Conservation (phyloP, 1,140 invertebrate species). For the Pinna nobilis region DNA sequence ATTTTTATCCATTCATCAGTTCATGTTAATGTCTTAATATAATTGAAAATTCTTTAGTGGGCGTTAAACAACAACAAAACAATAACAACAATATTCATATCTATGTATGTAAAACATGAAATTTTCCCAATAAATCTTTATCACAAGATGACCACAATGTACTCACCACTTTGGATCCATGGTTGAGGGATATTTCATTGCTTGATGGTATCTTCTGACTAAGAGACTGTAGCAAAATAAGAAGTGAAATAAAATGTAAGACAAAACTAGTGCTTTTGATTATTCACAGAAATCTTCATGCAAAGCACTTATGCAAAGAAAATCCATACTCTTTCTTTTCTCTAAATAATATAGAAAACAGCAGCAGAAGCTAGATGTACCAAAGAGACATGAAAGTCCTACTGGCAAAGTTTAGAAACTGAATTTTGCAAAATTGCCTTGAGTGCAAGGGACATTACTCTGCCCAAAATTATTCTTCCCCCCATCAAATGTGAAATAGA, state of each 20-base stretch:
- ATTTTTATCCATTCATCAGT: too few relatives aligned
- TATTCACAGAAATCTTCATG: not conserved
- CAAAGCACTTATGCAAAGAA: not conserved
- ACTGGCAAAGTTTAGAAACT: too few relatives aligned
- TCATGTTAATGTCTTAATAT: too few relatives aligned
- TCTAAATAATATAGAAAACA: too few relatives aligned
- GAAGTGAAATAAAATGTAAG: constrained; percentile 31
- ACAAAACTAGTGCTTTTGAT: not conserved
- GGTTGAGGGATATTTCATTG: constrained; percentile 88
- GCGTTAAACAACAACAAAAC: not conserved
- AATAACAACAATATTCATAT: not conserved
- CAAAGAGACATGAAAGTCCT: too few relatives aligned
- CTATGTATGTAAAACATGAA: not conserved
- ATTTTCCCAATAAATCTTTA: not conserved
- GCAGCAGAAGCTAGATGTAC: too few relatives aligned
- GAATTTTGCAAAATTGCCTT: too few relatives aligned
- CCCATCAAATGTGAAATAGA: too few relatives aligned
- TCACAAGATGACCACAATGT: not conserved
- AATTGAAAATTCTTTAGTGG: too few relatives aligned
- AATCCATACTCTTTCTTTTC: not conserved
- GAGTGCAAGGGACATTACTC: too few relatives aligned
- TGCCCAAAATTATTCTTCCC: too few relatives aligned
- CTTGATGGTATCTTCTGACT: constrained; percentile 84
- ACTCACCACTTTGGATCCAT: constrained; percentile 89
- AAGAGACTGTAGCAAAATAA: constrained; percentile 71